Conservation (phyloP, 2,888 invertebrate species). For the Drosophila falleni region DNA sequence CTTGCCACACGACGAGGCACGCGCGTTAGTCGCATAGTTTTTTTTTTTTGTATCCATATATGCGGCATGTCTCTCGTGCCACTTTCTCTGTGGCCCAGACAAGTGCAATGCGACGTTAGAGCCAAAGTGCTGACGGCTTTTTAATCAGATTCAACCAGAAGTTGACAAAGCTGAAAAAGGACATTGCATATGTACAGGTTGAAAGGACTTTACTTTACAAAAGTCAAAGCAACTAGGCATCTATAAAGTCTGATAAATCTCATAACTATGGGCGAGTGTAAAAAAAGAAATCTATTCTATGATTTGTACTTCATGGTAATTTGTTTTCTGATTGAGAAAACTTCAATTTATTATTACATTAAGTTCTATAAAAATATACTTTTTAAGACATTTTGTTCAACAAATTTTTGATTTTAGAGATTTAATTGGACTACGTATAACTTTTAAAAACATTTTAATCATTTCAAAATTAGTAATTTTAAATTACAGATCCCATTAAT, state of each 20-base stretch:
- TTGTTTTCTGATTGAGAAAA: too few species aligned
- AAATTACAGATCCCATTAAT: too few species aligned
- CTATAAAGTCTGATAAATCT: background rate
- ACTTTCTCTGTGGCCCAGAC: slow-evolving; percentile 49
- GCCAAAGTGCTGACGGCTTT: slow-evolving; percentile 50
- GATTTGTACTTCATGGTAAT: background rate
- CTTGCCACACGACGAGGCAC: slow-evolving; percentile 49
- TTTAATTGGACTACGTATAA: too few species aligned
- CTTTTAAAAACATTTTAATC: too few species aligned
- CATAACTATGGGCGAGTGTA: background rate
- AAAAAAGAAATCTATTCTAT: background rate
- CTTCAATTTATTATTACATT: too few species aligned
- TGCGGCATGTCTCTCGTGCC: slow-evolving; percentile 57
- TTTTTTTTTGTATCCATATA: background rate
- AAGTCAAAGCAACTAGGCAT: background rate
- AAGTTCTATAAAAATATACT: too few species aligned
- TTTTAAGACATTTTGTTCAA: too few species aligned
- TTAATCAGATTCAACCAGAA: slow-evolving; percentile 54
- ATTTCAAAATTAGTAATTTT: too few species aligned
- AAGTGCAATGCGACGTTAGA: slow-evolving; percentile 63
- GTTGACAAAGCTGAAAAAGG: slow-evolving; percentile 9
- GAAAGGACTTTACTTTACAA: background rate
- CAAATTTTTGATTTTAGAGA: too few species aligned
- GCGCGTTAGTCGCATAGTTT: slow-evolving; percentile 55
- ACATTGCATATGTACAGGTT: background rate